Percentiles rank a stretch among this genome's conserved stretches.
Evolutionary conservation across 2,888 invertebrate genomes (phyloP).

Genomic region (Ctenicera cuprea): DNA sequence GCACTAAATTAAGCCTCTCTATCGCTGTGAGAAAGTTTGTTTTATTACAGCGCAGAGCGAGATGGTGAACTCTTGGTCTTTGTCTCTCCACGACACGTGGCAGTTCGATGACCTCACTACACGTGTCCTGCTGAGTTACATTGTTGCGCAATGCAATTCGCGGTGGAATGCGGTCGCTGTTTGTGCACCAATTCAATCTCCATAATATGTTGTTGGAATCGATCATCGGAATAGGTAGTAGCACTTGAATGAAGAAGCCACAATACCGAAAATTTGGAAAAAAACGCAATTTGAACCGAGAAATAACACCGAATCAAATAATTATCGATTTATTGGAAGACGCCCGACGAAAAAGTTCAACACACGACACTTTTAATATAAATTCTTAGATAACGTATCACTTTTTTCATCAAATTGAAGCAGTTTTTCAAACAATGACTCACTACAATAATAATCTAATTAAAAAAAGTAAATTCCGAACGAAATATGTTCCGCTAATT

Average conservation of each 20-base stretch:
- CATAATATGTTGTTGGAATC: background rate
- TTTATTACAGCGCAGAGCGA: constrained; percentile 58
- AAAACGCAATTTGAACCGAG: no score
- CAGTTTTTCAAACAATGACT: no score
- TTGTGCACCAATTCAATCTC: constrained; percentile 21
- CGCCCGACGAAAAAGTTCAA: no score
- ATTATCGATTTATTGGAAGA: no score
- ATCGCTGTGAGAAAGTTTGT: constrained; percentile 56
- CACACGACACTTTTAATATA: no score
- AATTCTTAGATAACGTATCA: no score
- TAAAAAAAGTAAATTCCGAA: no score
- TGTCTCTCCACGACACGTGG: constrained; percentile 64
- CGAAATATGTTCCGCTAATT: background rate
- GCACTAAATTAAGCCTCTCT: constrained; percentile 54
- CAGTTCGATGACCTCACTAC: constrained; percentile 66
- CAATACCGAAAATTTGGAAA: background rate
- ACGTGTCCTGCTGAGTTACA: constrained; percentile 60
- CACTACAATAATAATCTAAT: no score
- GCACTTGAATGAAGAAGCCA: background rate
- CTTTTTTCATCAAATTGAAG: no score
- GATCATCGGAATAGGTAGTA: background rate
- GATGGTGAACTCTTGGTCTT: constrained; percentile 54
- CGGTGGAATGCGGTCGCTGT: constrained; percentile 52
- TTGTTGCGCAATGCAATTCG: constrained; percentile 61
- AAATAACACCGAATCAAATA: no score